A percentile compares a stretch with the other conserved stretches of the same genome.
phyloP scores from a whole-genome alignment of 2,113 vertebrate genomes.

The Grallaria varia region DNA sequence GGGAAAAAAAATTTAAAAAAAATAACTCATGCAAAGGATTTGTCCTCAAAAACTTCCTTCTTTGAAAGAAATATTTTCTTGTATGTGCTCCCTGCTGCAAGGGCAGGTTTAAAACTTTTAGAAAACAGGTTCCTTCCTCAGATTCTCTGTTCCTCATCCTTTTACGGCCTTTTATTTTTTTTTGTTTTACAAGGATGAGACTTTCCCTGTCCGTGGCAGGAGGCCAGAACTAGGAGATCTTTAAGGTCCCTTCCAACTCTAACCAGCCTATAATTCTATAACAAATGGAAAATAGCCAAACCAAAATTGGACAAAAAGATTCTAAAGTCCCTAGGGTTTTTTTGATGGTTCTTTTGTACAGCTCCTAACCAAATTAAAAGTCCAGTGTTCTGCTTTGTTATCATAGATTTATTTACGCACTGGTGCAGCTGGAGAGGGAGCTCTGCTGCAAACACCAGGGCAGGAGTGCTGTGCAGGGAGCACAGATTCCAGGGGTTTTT shows the following conservation, averaged over 20 bases:
- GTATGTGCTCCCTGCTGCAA: not conserved
- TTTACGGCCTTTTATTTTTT: not conserved
- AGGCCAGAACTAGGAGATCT: not conserved
- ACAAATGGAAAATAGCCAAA: not conserved
- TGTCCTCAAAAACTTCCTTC: not conserved
- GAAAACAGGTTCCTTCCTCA: not conserved
- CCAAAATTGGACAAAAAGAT: not conserved
- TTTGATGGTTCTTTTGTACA: not conserved
- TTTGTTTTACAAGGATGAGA: not conserved
- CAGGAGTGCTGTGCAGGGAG: not conserved
- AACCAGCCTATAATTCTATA: not conserved
- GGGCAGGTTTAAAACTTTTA: not conserved
- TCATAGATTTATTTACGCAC: rapidly evolving
- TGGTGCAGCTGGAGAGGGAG: not conserved
- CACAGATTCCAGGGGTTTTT: rapidly evolving
- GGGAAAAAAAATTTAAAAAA: not conserved
- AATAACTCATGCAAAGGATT: not conserved
- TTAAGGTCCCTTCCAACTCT: not conserved
- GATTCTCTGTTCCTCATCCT: not conserved
- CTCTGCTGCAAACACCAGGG: not conserved
- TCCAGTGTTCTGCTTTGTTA: rapidly evolving
- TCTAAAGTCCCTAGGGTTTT: not conserved
- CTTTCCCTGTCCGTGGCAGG: not conserved
- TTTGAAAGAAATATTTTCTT: not conserved
- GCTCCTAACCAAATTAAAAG: not conserved